A percentile compares a stretch with the other conserved stretches of the same genome.
phyloP scores from a whole-genome alignment of 2,888 invertebrate species.

The Pycnomerus fuliginosus region DNA sequence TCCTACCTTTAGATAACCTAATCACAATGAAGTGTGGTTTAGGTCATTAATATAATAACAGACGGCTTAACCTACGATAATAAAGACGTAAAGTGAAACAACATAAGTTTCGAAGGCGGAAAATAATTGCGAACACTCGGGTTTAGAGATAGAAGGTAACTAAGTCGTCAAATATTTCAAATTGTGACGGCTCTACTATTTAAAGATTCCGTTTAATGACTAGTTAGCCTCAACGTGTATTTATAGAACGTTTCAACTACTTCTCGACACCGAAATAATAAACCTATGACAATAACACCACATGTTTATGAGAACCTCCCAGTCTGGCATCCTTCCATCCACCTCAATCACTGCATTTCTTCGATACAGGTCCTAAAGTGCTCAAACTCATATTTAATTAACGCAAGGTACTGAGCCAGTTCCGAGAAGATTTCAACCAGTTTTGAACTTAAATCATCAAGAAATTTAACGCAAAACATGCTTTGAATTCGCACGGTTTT shows the following conservation, averaged over 20 bases:
- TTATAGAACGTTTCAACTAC: constrained; percentile 21
- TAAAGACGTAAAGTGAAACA: constrained; percentile 30
- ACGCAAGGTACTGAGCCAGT: background rate
- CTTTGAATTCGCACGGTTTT: too few relatives aligned
- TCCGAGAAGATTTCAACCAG: constrained; percentile 3
- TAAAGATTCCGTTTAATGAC: constrained; percentile 23
- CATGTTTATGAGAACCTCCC: constrained; percentile 2
- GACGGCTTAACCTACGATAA: constrained; percentile 28
- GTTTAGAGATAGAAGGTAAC: constrained; percentile 22
- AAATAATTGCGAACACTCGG: constrained; percentile 30
- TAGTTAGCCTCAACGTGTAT: constrained; percentile 20
- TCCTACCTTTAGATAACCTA: constrained; percentile 19
- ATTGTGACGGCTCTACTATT: constrained; percentile 23
- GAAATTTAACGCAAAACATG: background rate
- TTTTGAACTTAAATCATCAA: constrained; percentile 1
- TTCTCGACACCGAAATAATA: constrained; percentile 20
- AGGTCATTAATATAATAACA: constrained; percentile 25
- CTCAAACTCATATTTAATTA: background rate
- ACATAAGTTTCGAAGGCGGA: constrained; percentile 29
- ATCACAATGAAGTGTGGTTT: constrained; percentile 16
- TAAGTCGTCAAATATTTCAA: constrained; percentile 23
- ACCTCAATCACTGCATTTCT: background rate
- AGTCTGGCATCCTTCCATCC: constrained; percentile 6
- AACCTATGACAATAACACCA: constrained; percentile 8
- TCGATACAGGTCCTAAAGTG: background rate